Percentiles rank a stretch among this genome's conserved stretches.
These are phyloP conservation scores for Formica selysi DNA, from an alignment of 1,140 invertebrate genomes.

Conservation along the genomic window DNA sequence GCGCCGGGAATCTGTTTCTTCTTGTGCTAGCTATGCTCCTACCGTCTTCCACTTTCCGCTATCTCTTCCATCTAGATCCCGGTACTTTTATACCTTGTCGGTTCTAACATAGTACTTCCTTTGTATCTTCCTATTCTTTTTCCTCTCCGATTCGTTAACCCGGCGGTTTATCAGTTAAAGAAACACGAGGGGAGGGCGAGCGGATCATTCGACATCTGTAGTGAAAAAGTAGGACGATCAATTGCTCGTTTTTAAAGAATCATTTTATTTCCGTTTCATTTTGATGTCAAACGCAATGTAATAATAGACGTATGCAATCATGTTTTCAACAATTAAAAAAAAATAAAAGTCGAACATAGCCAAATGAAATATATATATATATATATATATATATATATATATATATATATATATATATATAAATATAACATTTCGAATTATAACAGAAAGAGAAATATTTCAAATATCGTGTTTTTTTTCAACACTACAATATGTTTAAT, in stretches of 20 bases:
- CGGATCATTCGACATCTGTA: neutral
- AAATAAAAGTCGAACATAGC: neutral
- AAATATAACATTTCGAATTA: neutral
- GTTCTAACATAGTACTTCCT: slow-evolving; percentile 55
- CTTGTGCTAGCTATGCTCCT: slow-evolving; percentile 34
- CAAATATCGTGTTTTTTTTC: neutral
- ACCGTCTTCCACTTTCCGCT: slow-evolving; percentile 20
- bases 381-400: no score
- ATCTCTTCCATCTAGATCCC: slow-evolving; percentile 63
- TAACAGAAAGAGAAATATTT: neutral
- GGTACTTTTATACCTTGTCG: slow-evolving; percentile 40
- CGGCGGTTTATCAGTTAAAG: slow-evolving; percentile 50
- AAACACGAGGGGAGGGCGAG: neutral
- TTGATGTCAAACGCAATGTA: neutral
- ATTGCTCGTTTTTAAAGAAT: neutral
- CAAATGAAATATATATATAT: neutral
- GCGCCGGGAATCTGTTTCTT: slow-evolving; percentile 66
- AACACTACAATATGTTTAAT: neutral
- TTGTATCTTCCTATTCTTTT: slow-evolving; percentile 49
- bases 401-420: no score
- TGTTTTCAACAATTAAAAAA: slow-evolving; percentile 4
- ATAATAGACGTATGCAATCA: neutral
- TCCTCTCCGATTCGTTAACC: slow-evolving; percentile 51
- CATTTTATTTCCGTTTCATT: neutral
- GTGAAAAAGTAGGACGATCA: neutral